Evolutionary conservation across 1,140 invertebrate genomes (phyloP), one percentile per base, ranked within the genome.

Genomic region (Helicorthomorpha holstii): DNA sequence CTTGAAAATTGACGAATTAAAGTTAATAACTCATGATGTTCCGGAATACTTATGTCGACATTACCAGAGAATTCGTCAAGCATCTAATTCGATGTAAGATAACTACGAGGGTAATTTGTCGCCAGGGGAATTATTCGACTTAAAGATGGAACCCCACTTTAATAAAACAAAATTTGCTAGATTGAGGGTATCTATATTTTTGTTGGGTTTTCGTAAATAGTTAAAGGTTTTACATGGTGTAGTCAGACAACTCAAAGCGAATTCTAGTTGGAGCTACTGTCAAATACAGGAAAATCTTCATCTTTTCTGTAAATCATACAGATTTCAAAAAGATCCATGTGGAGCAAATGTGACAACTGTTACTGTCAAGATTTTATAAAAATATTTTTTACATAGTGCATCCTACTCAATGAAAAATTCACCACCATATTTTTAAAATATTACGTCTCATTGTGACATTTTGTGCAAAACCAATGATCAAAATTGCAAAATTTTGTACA

Each of bases 11-110:
- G 85, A 91, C 68, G 77, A 81, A 25, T 80, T 85, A 45, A 84
- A 85, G 65, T 69, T 91, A 22, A 75, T 91, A 41, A 84, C 85
- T 2, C 79, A 77, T 61, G 85, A 83, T 67, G 80, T 90, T 65
- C 78, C 88, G 2, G 76, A 74, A 43, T 80, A 76, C 64, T 76
- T 90, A 7, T 84, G 83, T 27, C 73, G 78, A 54, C 88, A 93
- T 73, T 85, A 90, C 69, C 84, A 85, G 63, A 81, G 82, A 61
- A 85, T 91, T 44, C 73, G 83, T 22, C 44, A 10, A 7, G 19
- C 44, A 46, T 22, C 44, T 22, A 46, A 4, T 7, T n/a, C n/a
- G n/a, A n/a, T n/a, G n/a, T n/a, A 46, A 19, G 44, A 3, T 14
- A 25, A 38, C 19, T 49, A 14, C 29, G 7, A 46, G 4, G 12